Conservation (phyloP, 2,797 vertebrate genomes). For the Anabacerthia variegaticeps region DNA sequence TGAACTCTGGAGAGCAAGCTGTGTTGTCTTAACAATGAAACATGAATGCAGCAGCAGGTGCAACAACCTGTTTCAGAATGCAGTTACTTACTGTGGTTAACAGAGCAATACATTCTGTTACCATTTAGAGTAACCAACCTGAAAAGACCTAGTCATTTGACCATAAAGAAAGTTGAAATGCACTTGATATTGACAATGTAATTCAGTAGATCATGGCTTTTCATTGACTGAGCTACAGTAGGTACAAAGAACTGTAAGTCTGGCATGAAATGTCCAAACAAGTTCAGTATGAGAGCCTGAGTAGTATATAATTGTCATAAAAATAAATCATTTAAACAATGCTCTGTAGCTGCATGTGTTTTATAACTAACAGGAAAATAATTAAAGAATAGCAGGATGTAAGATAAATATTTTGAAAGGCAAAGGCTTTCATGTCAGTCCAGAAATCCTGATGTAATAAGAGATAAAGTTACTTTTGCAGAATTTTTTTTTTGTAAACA, state of each 20-base stretch:
- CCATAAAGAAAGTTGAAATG: neutral
- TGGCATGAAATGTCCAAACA: neutral
- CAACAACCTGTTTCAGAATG: neutral
- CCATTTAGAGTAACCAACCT: neutral
- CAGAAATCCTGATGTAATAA: neutral
- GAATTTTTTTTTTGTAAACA: neutral
- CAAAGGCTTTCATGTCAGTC: neutral
- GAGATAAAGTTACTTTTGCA: neutral
- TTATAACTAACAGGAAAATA: neutral
- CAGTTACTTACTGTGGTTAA: neutral
- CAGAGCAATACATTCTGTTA: neutral
- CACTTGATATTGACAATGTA: neutral
- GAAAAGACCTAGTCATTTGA: neutral
- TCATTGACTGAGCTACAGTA: neutral
- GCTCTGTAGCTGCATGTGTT: neutral
- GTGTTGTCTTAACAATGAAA: neutral
- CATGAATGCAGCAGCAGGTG: neutral
- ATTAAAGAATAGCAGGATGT: neutral
- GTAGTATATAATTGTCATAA: neutral
- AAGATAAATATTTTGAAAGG: neutral
- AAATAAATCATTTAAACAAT: neutral
- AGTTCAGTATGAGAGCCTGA: neutral
- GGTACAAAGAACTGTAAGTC: neutral
- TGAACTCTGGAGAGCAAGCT: neutral
- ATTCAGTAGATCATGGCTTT: neutral